phyloP scores from a whole-genome alignment of 2,113 vertebrate genomes.

The Hippopotamus amphibius region DNA sequence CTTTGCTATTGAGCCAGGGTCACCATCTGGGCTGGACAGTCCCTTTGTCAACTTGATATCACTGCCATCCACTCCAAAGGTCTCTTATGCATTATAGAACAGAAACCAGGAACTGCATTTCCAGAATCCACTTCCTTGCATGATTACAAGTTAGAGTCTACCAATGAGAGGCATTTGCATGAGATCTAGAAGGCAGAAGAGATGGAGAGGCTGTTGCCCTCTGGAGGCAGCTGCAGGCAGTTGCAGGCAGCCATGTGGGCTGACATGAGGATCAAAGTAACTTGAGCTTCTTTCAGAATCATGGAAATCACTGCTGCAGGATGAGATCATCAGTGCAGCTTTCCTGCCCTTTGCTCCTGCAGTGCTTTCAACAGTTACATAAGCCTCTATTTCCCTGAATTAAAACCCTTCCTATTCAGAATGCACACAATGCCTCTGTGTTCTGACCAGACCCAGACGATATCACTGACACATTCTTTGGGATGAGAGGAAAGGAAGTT shows the following conservation, averaged over 20 bases:
- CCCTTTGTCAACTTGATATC: not conserved
- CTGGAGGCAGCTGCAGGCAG: not conserved
- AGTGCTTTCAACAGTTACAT: not conserved
- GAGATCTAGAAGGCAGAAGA: not conserved
- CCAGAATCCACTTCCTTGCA: not conserved
- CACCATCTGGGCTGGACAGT: not conserved
- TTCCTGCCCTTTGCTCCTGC: not conserved
- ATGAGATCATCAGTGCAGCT: not conserved
- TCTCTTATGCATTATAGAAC: not conserved
- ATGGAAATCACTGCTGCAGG: not conserved
- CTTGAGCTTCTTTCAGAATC: not conserved
- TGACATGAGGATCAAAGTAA: not conserved
- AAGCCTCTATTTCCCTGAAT: not conserved
- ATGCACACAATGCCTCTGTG: not conserved
- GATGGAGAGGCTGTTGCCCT: not conserved
- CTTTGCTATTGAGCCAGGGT: not conserved
- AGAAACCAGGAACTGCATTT: not conserved
- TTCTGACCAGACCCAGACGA: not conserved
- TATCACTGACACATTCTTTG: not conserved
- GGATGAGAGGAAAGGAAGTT: not conserved
- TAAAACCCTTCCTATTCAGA: not conserved
- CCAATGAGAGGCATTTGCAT: not conserved
- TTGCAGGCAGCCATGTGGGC: not conserved
- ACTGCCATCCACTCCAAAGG: not conserved
- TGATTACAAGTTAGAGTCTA: not conserved